A percentile compares a stretch with the other conserved stretches of the same genome.
Evolutionary conservation across 2,113 vertebrate genomes (phyloP).

Genomic region (Dunckerocampus dactyliophorus): DNA sequence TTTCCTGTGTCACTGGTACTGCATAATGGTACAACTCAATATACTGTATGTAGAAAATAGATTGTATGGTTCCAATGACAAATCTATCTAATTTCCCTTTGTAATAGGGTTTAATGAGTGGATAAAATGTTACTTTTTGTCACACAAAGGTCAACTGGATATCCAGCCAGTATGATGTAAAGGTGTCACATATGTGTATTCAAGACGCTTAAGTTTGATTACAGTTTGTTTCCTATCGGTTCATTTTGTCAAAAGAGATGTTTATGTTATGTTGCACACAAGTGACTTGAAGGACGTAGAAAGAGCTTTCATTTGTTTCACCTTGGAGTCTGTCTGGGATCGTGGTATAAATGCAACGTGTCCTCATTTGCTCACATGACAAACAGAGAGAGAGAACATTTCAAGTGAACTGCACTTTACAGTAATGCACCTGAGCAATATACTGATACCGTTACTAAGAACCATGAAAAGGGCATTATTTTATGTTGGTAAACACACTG

Average conservation of each 20-base stretch:
- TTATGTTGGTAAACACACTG: neutral
- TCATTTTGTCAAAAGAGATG: too few relatives aligned
- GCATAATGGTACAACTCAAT: slow-evolving; percentile 12
- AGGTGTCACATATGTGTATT: neutral
- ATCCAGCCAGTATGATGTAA: too few relatives aligned
- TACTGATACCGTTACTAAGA: neutral
- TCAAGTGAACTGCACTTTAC: neutral
- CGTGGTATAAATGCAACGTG: neutral
- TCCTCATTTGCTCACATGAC: neutral
- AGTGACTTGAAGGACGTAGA: too few relatives aligned
- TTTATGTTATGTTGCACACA: too few relatives aligned
- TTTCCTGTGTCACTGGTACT: slow-evolving; percentile 77
- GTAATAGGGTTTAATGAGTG: neutral
- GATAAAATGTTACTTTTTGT: neutral
- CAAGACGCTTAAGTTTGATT: too few relatives aligned
- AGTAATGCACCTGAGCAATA: neutral
- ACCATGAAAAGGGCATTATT: neutral
- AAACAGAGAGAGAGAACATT: neutral
- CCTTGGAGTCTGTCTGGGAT: neutral
- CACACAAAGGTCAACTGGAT: neutral
- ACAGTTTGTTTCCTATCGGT: too few relatives aligned
- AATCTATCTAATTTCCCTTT: slow-evolving; percentile 13
- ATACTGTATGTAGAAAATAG: slow-evolving; percentile 26
- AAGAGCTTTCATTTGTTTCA: neutral
- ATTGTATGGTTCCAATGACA: slow-evolving; percentile 16